A percentile compares a stretch with the other conserved stretches of the same genome.
phyloP scores from a whole-genome alignment of 1,140 invertebrate genomes.

The Asbolus verrucosus region DNA sequence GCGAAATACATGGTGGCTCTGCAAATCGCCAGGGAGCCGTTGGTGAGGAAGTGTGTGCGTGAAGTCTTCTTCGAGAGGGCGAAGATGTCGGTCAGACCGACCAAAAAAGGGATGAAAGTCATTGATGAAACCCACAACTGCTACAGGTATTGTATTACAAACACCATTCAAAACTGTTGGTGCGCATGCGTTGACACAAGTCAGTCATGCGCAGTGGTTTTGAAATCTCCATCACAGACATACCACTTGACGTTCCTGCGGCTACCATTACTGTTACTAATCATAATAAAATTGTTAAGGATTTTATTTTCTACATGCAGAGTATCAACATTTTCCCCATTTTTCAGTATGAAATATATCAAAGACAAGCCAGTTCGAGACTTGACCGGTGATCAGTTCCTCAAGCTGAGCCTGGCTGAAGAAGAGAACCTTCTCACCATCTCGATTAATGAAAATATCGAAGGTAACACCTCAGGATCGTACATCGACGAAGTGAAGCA shows the following conservation, averaged over 20 bases:
- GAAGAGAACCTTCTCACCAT: constrained; percentile 87
- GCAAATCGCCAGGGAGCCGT: constrained; percentile 92
- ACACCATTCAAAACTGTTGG: no score
- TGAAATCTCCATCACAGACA: no score
- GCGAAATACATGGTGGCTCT: constrained; percentile 94
- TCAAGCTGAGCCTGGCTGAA: constrained; percentile 86
- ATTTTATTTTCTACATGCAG: no score
- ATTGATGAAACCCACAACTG: constrained; percentile 95
- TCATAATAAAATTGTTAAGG: no score
- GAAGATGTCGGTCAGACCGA: constrained; percentile 85
- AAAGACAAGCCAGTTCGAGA: constrained; percentile 95
- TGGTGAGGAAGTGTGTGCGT: constrained; percentile 86
- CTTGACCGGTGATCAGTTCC: constrained; percentile 89
- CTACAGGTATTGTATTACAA: no score
- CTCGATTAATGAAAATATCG: constrained; percentile 79
- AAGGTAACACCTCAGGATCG: constrained; percentile 79
- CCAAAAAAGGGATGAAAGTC: constrained; percentile 91
- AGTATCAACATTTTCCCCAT: no score
- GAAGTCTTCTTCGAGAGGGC: constrained; percentile 94
- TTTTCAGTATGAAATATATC: constrained; percentile 95
- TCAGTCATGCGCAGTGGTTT: no score
- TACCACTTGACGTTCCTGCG: no score
- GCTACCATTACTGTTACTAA: no score
- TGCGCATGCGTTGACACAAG: no score
- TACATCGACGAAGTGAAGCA: constrained; percentile 94